Percentiles rank a stretch among this genome's conserved stretches.
Conservation (phyloP, 2,797 vertebrate species). For the Helostoma temminkii region DNA sequence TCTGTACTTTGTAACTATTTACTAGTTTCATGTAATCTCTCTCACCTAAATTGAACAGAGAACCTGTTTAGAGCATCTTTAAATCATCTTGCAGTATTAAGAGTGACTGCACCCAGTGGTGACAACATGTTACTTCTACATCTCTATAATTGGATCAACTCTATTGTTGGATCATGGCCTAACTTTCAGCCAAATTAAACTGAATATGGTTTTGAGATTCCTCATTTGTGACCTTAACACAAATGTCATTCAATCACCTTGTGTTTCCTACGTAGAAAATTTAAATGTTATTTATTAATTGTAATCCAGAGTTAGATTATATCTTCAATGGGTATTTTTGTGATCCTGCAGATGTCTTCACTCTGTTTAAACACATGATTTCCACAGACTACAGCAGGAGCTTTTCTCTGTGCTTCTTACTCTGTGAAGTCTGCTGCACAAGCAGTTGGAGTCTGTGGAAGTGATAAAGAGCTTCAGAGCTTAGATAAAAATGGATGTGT, state of each 20-base stretch:
- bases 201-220: slow-evolving; percentile 4
- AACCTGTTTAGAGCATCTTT: too few relatives aligned
- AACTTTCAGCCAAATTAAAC: background rate
- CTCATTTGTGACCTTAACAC: slow-evolving; percentile 1
- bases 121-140: background rate
- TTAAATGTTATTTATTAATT: slow-evolving; percentile 11
- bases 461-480: background rate
- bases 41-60: too few relatives aligned
- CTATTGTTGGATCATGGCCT: background rate
- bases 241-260: slow-evolving; percentile 11
- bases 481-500: background rate
- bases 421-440: background rate
- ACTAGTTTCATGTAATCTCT: too few relatives aligned
- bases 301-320: background rate
- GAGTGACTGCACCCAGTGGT: background rate
- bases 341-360: background rate
- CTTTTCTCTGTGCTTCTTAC: background rate
- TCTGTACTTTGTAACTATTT: slow-evolving; percentile 12
- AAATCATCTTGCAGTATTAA: too few relatives aligned
- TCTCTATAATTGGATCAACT: too few relatives aligned
- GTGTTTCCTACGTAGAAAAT: background rate
- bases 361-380: background rate
- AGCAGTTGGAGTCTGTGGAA: background rate
- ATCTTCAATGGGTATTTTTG: slow-evolving; percentile 17
- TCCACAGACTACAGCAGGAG: background rate